A percentile compares a stretch with the other conserved stretches of the same genome.
phyloP scores from a whole-genome alignment of 2,113 vertebrate genomes.

The Gorsachius goisagi region DNA sequence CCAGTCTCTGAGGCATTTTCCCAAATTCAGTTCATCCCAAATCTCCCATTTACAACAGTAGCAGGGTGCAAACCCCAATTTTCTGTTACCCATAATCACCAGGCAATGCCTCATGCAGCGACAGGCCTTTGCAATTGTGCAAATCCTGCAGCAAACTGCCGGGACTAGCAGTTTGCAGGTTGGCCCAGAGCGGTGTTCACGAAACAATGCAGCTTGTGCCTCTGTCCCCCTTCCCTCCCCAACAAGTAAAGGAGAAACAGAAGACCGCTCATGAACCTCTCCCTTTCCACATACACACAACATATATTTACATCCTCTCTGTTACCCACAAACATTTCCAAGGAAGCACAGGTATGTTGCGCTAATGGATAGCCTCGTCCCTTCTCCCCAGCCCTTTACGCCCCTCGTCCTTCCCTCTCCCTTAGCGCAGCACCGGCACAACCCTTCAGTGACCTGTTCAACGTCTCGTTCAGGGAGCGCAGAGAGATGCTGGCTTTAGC shows the following conservation, averaged over 20 bases:
- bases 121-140: neutral
- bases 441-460: constrained; percentile 68
- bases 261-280: neutral
- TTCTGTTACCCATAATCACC: fast-evolving
- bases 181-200: neutral
- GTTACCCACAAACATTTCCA: neutral
- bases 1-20: neutral
- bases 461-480: constrained; percentile 58
- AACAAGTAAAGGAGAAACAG: neutral
- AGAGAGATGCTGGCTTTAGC: constrained; percentile 62
- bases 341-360: neutral
- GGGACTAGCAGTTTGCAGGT: neutral
- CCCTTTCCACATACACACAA: fast-evolving
- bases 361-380: neutral
- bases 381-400: neutral
- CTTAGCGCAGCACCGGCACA: neutral
- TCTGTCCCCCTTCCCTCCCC: neutral
- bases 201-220: neutral
- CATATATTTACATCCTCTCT: neutral
- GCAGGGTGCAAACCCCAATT: fast-evolving
- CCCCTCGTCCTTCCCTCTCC: neutral
- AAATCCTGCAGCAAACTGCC: neutral
- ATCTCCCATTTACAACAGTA: neutral
- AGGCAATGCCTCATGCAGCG: neutral
- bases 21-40: neutral